A percentile compares a stretch with the other conserved stretches of the same genome.
phyloP scores from a whole-genome alignment of 2,888 invertebrate genomes.

The Cotesia congregata region DNA sequence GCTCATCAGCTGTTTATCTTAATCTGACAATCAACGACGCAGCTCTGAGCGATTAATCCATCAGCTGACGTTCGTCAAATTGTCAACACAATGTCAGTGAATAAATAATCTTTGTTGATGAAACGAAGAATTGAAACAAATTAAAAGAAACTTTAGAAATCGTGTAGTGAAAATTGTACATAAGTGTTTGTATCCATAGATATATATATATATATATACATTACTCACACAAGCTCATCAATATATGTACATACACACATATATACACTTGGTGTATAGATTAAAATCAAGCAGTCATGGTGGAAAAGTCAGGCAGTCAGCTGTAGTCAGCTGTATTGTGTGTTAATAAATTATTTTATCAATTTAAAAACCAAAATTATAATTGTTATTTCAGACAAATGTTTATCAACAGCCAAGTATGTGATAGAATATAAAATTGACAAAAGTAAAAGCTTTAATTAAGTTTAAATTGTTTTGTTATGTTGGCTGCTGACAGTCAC shows the following conservation, averaged over 20 bases:
- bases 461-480: not conserved
- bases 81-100: not conserved
- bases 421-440: conserved; percentile 23
- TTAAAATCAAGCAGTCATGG: not conserved
- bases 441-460: conserved; percentile 6
- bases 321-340: conserved; percentile 21
- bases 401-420: conserved; percentile 9
- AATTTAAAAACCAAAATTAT: conserved; percentile 1
- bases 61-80: not conserved
- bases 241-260: not conserved
- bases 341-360: not conserved
- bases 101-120: not conserved
- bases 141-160: conserved; percentile 12
- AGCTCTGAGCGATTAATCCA: not conserved
- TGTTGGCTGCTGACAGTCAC: not conserved
- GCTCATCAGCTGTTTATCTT: not conserved
- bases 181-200: too few relatives aligned
- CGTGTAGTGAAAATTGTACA: not conserved
- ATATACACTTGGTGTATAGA: not conserved
- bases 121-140: not conserved
- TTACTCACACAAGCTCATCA: too few relatives aligned
- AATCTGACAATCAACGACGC: not conserved
- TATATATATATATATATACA: too few relatives aligned
- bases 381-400: not conserved
- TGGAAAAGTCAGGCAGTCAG: conserved; percentile 13